These are phyloP conservation scores for Phalacrocorax aristotelis DNA, from an alignment of 2,113 vertebrate species.

Conservation along the genomic window DNA sequence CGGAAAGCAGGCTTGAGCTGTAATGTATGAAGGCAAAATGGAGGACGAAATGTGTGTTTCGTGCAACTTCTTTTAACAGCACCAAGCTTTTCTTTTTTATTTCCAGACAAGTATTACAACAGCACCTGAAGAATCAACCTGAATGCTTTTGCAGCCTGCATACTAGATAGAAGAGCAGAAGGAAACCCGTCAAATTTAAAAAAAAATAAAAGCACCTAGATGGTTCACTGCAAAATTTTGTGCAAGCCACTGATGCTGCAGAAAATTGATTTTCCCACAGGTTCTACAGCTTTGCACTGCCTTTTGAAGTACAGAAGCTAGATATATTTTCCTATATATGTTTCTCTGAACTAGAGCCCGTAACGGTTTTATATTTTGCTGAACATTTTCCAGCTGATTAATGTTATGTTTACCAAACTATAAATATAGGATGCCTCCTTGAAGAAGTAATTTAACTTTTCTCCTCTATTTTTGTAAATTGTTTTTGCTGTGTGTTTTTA, in stretches of 20 bases:
- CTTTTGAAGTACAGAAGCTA: slow-evolving; percentile 58
- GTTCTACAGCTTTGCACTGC: slow-evolving; percentile 47
- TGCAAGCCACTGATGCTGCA: slow-evolving; percentile 6
- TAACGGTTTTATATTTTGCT: slow-evolving; percentile 9
- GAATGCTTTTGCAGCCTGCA: background rate
- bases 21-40: background rate
- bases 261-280: slow-evolving; percentile 67
- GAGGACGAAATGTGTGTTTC: rapidly evolving
- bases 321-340: slow-evolving; percentile 49
- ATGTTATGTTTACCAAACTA: slow-evolving; percentile 51
- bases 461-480: slow-evolving; percentile 10
- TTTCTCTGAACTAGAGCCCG: slow-evolving; percentile 49
- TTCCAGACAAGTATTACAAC: background rate
- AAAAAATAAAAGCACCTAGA: background rate
- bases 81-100: background rate
- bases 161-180: background rate
- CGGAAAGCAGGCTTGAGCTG: background rate
- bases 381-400: slow-evolving; percentile 63
- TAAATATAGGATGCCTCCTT: slow-evolving; percentile 32
- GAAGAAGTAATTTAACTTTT: slow-evolving; percentile 39
- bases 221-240: slow-evolving; percentile 8
- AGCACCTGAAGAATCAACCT: background rate
- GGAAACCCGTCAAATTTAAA: slow-evolving; percentile 2
- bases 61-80: rapidly evolving
- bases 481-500: background rate